Percentiles rank a stretch among this genome's conserved stretches.
These are phyloP conservation scores for Temnothorax unifasciatus DNA, from an alignment of 2,888 invertebrate species.

Conservation along the genomic window DNA sequence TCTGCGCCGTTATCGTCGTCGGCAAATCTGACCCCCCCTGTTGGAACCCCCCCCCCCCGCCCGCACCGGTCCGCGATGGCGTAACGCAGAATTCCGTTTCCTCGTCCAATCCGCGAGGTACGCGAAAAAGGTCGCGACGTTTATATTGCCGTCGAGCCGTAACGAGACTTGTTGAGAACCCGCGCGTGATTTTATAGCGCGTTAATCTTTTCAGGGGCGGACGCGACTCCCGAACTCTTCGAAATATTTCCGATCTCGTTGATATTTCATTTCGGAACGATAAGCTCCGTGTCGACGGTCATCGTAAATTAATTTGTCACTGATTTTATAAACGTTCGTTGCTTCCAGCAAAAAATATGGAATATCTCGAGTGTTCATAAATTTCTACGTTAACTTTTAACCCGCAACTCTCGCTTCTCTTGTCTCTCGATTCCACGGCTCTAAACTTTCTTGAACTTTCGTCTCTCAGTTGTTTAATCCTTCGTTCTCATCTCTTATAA, in stretches of 20 bases:
- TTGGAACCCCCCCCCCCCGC: background rate
- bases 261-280: background rate
- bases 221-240: background rate
- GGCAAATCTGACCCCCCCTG: conserved; percentile 58
- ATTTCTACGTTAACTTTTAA: conserved; percentile 16
- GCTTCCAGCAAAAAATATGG: background rate
- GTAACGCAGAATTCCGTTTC: conserved; percentile 63
- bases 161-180: conserved; percentile 24
- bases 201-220: background rate
- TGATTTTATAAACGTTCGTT: background rate
- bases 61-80: conserved; percentile 36
- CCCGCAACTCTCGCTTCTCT: background rate
- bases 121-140: conserved; percentile 59
- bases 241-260: background rate
- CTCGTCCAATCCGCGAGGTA: conserved; percentile 49
- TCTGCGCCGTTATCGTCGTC: conserved; percentile 69
- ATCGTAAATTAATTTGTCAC: background rate
- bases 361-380: background rate
- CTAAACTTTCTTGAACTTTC: background rate
- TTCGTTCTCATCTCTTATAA: background rate
- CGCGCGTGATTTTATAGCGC: conserved; percentile 22
- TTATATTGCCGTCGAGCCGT: conserved; percentile 34
- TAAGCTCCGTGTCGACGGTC: too few species aligned
- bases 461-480: background rate
- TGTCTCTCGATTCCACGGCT: background rate